phyloP scores from a whole-genome alignment of 1,140 invertebrate species.

The Drosophila kurseongensis region DNA sequence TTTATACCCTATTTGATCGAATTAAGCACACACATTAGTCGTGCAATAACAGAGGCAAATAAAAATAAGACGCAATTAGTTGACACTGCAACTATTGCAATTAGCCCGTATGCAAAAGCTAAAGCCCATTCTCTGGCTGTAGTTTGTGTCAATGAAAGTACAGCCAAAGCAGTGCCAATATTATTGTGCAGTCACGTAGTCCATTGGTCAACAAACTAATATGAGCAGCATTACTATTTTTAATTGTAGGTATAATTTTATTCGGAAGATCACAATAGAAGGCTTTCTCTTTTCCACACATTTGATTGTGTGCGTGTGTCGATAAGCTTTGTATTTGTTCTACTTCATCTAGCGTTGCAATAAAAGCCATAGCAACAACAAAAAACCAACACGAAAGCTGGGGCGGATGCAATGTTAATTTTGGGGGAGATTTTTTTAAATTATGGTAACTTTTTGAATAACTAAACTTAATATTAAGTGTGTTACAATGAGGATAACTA shows the following conservation, averaged over 20 bases:
- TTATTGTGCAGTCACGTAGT: slow-evolving; percentile 50
- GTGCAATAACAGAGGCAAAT: slow-evolving; percentile 26
- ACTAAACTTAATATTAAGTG: neutral
- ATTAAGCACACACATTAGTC: neutral
- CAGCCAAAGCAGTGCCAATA: slow-evolving; percentile 36
- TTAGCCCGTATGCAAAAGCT: slow-evolving; percentile 33
- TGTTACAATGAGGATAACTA: neutral
- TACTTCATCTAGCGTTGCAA: slow-evolving; percentile 43
- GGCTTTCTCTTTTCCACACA: slow-evolving; percentile 23
- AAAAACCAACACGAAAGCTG: slow-evolving; percentile 11
- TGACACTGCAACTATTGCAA: slow-evolving; percentile 37
- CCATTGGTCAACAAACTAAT: slow-evolving; percentile 45
- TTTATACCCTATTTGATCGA: neutral
- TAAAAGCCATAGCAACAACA: slow-evolving; percentile 29
- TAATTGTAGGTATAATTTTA: slow-evolving; percentile 39
- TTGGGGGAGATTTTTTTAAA: neutral
- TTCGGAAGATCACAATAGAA: slow-evolving; percentile 29
- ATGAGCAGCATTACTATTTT: slow-evolving; percentile 39
- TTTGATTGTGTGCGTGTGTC: neutral
- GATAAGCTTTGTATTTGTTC: slow-evolving; percentile 43
- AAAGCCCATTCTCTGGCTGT: slow-evolving; percentile 9
- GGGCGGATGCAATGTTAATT: neutral
- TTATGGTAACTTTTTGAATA: neutral
- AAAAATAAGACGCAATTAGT: slow-evolving; percentile 74
- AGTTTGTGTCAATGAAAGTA: slow-evolving; percentile 15